Evolutionary conservation across 2,797 vertebrate species (phyloP).

Genomic region (Lophius americanus): DNA sequence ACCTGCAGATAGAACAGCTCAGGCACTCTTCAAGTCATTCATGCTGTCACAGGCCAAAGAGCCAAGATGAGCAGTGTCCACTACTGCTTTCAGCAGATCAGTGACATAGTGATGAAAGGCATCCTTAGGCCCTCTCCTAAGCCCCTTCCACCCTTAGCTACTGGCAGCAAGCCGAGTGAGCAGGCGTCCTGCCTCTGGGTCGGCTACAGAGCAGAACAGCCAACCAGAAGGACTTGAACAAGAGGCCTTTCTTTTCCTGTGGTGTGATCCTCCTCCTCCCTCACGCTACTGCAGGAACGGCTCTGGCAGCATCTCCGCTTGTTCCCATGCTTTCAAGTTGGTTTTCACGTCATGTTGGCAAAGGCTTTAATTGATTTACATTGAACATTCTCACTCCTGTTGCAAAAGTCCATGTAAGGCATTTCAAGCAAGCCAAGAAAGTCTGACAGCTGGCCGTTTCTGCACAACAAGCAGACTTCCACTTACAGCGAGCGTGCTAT

Average conservation of each 20-base stretch:
- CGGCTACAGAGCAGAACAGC: conserved; percentile 26
- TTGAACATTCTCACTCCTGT: conserved; percentile 49
- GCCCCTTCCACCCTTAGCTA: conserved; percentile 46
- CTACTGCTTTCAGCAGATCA: conserved; percentile 63
- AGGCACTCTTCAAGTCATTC: conserved; percentile 35
- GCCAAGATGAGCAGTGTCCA: conserved; percentile 35
- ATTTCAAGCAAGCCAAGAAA: conserved; percentile 57
- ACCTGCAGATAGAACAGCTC: conserved; percentile 56
- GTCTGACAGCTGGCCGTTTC: conserved; percentile 53
- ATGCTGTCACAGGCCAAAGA: conserved; percentile 24
- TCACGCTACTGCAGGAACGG: conserved; percentile 22
- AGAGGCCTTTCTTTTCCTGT: conserved; percentile 54
- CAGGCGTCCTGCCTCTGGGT: conserved; percentile 40
- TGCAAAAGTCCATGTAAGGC: conserved; percentile 73
- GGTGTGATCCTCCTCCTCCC: conserved; percentile 23
- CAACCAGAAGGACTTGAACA: conserved; percentile 38
- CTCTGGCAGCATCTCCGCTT: conserved; percentile 49
- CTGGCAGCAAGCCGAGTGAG: conserved; percentile 52
- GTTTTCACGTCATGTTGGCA: conserved; percentile 53
- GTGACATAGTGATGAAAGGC: conserved; percentile 71
- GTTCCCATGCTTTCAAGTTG: conserved; percentile 34
- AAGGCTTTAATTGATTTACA: conserved; percentile 73
- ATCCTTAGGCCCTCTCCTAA: conserved; percentile 61
- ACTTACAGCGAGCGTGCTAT: conserved; percentile 17
- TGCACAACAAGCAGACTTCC: conserved; percentile 43